Conservation (phyloP, 2,113 vertebrate species). For the Melozone crissalis region DNA sequence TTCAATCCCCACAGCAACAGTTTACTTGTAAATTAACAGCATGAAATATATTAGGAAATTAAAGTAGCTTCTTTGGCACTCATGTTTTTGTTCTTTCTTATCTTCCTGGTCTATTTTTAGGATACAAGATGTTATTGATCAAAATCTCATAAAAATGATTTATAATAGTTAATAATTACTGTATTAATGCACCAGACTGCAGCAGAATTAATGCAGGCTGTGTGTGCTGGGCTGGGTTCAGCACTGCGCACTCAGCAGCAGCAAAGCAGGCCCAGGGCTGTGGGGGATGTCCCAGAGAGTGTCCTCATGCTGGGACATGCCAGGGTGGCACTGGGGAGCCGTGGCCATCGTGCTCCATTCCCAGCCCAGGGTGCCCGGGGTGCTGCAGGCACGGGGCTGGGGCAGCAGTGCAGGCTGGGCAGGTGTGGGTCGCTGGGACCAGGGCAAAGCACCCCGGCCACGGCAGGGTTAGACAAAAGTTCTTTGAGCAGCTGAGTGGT, state of each 20-base stretch:
- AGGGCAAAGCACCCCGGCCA: no score
- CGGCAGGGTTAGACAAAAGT: neutral
- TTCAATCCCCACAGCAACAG: neutral
- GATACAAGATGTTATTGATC: neutral
- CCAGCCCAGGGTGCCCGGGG: neutral
- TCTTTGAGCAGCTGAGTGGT: neutral
- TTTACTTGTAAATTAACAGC: neutral
- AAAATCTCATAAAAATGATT: slow-evolving; percentile 1
- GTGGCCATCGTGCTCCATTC: accelerated
- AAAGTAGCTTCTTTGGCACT: neutral
- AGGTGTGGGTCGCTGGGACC: neutral
- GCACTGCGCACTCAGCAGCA: accelerated
- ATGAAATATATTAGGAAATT: neutral
- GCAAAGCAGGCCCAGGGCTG: neutral
- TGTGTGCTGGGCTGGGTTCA: neutral
- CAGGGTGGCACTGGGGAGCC: accelerated
- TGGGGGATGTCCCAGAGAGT: accelerated
- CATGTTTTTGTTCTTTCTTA: neutral
- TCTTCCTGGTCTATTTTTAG: neutral
- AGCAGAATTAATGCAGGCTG: neutral
- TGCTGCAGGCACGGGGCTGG: neutral
- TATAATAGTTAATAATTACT: slow-evolving; percentile 2
- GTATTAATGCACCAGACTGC: slow-evolving; percentile 30
- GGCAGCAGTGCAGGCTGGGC: neutral
- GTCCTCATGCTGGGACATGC: accelerated